A percentile compares a stretch with the other conserved stretches of the same genome.
Evolutionary conservation across 2,797 vertebrate genomes (phyloP).

Genomic region (Syngnathus acus): DNA sequence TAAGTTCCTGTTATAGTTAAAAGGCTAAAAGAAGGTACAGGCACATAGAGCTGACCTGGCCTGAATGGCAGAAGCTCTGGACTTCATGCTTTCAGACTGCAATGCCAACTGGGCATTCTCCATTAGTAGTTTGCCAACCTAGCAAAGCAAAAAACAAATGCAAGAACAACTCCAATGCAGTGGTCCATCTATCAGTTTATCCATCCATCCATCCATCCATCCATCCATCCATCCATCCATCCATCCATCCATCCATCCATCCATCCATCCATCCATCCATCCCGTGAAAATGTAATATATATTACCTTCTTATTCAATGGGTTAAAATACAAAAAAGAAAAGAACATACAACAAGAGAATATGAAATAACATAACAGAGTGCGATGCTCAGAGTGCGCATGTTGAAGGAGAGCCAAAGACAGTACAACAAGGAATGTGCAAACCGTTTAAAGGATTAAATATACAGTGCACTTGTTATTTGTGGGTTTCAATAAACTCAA

Average conservation of each 20-base stretch:
- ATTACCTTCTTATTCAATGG: not conserved
- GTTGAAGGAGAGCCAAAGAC: slow-evolving; percentile 16
- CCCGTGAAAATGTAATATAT: no score
- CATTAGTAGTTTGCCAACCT: slow-evolving; percentile 62
- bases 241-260: no score
- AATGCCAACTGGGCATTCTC: slow-evolving; percentile 65
- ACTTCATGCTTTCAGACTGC: slow-evolving; percentile 58
- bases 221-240: not conserved
- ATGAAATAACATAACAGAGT: not conserved
- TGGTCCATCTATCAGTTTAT: not conserved
- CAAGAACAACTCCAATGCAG: not conserved
- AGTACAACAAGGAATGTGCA: slow-evolving; percentile 23
- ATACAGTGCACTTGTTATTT: not conserved
- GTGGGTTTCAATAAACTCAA: not conserved
- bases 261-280: no score
- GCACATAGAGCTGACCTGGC: slow-evolving; percentile 55
- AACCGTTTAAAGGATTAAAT: slow-evolving; percentile 9
- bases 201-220: not conserved
- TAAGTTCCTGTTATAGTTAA: not conserved
- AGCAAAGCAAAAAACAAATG: slow-evolving; percentile 11
- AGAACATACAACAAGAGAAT: not conserved
- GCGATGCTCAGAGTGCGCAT: no score
- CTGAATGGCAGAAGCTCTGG: slow-evolving; percentile 52
- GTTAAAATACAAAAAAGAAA: not conserved
- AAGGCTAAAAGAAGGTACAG: slow-evolving; percentile 10